Evolutionary conservation across 2,113 vertebrate species (phyloP).

Genomic region (Azemiops feae): DNA sequence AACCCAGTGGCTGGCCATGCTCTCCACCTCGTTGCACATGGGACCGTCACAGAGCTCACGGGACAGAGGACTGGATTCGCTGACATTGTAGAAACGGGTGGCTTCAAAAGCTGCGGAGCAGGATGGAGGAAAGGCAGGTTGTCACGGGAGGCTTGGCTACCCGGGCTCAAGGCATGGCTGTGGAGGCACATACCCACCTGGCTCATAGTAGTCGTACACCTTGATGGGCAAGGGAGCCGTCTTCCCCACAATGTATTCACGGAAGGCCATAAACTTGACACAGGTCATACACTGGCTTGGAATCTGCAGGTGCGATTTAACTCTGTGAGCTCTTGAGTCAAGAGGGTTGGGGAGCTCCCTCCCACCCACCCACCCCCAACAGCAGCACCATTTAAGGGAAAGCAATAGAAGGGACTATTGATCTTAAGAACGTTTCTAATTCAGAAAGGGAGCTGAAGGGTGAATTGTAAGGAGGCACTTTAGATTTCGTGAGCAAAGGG

Average conservation of each 20-base stretch:
- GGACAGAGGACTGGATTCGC: constrained; percentile 84
- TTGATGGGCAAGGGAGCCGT: constrained; percentile 89
- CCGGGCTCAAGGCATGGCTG: accelerated
- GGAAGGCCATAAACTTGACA: constrained; percentile 83
- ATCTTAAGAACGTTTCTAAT: neutral
- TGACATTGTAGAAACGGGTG: constrained; percentile 91
- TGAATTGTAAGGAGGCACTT: neutral
- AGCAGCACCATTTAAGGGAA: neutral
- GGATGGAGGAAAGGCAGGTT: neutral
- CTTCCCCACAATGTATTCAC: constrained; percentile 91
- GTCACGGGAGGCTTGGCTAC: neutral
- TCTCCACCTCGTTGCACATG: constrained; percentile 91
- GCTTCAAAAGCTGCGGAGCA: constrained; percentile 83
- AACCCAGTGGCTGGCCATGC: constrained; percentile 81
- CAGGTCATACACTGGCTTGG: constrained; percentile 92
- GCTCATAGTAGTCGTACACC: constrained; percentile 94
- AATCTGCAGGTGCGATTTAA: constrained; percentile 70
- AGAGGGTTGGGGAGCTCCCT: neutral
- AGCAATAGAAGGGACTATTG: neutral
- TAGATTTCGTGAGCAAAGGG: neutral
- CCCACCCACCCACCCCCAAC: neutral
- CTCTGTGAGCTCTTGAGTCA: neutral
- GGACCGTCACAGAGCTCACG: constrained; percentile 87
- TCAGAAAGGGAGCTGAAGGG: neutral
- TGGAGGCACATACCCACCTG: constrained; percentile 69